Evolutionary conservation across 92 coral and sea anemone species (phyloP), one percentile per base, ranked within the genome.

Genomic region (Palythoa caribaeorum): DNA sequence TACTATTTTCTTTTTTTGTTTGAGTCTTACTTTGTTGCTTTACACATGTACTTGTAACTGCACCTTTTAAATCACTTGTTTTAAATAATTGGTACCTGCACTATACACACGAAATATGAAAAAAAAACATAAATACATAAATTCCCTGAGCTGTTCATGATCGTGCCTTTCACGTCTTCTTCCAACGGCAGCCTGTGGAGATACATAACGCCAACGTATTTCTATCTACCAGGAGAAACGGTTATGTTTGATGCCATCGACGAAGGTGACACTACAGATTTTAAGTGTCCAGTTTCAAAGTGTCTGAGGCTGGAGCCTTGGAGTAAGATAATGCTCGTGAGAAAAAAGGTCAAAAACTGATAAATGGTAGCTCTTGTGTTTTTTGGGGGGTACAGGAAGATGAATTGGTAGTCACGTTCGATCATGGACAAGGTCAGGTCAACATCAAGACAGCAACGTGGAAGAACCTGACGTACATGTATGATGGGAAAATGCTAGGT

Each of bases 241-340:
- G 2, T 74, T 17, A 88, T 84, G 2, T 81, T 89, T 14, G 73
- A 84, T 47, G 85, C 92, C 5, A n/a, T n/a, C 17, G 95, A 93
- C 9, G 51, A 85, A 71, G 93, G 93, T 38, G 57, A 0, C 28
- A 83, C 75, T 50, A 20, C 16, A 11, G 74, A 35, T 3, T 76
- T 91, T 19, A 66, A 69, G 73, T 91, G 94, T 88, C 94, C 94
- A 16, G 91, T 83, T 14, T 87, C 84, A 10, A 77, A 59, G 39
- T 51, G 66, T 7, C 80, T 89, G 3, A 6, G 44, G 53, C 62
- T 66, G 59, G 73, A 88, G 60, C 80, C 87, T 54, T 83, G 88
- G 3, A 70, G 84, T 15, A 38, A 51, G 7, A 84, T 89, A 17
- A 84, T 89, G 88, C 55, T 89, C 35, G 15, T 89, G n/a, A 73